phyloP scores from a whole-genome alignment of 2,888 invertebrate genomes.

The Caenorhabditis uteleia region DNA sequence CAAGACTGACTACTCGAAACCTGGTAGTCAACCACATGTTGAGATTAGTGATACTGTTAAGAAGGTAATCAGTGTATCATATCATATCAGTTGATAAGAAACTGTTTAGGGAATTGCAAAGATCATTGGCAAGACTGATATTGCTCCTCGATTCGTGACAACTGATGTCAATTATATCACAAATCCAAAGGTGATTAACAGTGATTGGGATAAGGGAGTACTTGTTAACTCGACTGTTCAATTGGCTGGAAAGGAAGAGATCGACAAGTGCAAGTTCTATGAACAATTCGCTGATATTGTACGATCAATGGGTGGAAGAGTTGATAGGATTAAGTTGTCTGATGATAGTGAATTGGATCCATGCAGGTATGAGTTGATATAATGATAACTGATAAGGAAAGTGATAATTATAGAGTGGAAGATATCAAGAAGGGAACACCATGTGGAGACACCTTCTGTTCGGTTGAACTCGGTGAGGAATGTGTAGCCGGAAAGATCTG shows the following conservation, averaged over 20 bases:
- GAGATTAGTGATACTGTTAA: constrained; percentile 51
- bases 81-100: constrained; percentile 4
- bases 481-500: constrained; percentile 64
- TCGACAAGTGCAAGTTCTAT: constrained; percentile 54
- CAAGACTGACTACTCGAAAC: constrained; percentile 60
- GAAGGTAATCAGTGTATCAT: constrained; percentile 25
- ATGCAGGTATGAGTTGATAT: constrained; percentile 29
- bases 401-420: too few species aligned
- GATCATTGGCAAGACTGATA: constrained; percentile 50
- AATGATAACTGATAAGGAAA: constrained; percentile 1
- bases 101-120: constrained; percentile 59
- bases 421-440: constrained; percentile 44
- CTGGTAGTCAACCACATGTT: constrained; percentile 57
- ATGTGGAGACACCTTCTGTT: constrained; percentile 59
- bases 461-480: constrained; percentile 63
- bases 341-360: constrained; percentile 55
- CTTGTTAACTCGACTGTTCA: constrained; percentile 58
- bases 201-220: constrained; percentile 61
- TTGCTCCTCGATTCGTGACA: constrained; percentile 52
- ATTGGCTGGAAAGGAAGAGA: constrained; percentile 43
- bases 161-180: constrained; percentile 62
- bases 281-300: constrained; percentile 49
- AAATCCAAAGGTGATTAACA: constrained; percentile 61
- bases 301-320: constrained; percentile 36
- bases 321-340: constrained; percentile 52